phyloP scores from a whole-genome alignment of 2,888 invertebrate species.

The Thereva nobilitata region DNA sequence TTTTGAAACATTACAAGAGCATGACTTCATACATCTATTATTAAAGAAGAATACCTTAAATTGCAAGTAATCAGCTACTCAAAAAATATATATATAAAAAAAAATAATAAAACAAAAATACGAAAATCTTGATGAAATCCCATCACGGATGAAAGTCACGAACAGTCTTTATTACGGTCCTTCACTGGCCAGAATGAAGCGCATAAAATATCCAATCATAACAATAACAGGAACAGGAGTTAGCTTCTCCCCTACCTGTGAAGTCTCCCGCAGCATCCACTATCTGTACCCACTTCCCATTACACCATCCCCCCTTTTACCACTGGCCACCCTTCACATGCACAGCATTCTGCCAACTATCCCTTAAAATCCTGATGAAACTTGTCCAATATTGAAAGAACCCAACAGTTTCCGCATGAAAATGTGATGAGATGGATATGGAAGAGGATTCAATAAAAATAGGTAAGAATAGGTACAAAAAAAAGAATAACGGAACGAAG shows the following conservation, averaged over 20 bases:
- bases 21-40: too few species aligned
- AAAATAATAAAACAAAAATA: too few species aligned
- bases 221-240: constrained; percentile 40
- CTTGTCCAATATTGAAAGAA: constrained; percentile 40
- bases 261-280: not conserved
- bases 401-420: constrained; percentile 39
- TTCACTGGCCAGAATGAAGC: constrained; percentile 39
- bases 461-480: constrained; percentile 1
- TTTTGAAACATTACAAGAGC: too few species aligned
- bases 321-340: too few species aligned
- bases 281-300: too few species aligned
- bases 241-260: constrained; percentile 16
- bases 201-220: constrained; percentile 42
- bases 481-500: not conserved
- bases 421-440: constrained; percentile 41
- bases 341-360: too few species aligned
- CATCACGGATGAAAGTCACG: constrained; percentile 41
- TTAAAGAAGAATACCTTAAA: too few species aligned
- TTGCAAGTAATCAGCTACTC: too few species aligned
- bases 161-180: constrained; percentile 41
- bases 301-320: too few species aligned
- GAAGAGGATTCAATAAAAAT: constrained; percentile 25
- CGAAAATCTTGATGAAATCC: constrained; percentile 32
- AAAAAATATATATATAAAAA: too few species aligned
- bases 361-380: constrained; percentile 38